Evolutionary conservation across 53 echinoderm and acorn worm species (phyloP).

Genomic region (Apostichopus leukothele): DNA sequence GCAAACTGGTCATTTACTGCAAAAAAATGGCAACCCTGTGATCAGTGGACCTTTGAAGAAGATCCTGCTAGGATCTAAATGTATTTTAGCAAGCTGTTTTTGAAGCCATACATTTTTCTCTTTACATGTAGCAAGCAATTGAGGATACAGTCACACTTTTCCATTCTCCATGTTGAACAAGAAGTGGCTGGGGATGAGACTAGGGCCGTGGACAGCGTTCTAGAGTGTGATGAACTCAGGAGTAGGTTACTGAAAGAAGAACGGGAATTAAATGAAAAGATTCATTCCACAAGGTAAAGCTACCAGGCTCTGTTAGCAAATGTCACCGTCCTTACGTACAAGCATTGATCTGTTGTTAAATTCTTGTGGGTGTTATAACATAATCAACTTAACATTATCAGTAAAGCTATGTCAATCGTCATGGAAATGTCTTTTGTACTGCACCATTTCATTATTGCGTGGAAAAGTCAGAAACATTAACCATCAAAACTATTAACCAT

Average conservation of each 20-base stretch:
- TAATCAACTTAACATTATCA: background rate
- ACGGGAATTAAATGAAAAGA: conserved; percentile 63
- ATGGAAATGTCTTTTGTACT: no score
- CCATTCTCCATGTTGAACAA: conserved; percentile 90
- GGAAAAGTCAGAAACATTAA: no score
- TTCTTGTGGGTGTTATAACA: background rate
- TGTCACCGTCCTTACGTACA: background rate
- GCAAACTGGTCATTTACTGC: no score
- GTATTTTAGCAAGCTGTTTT: background rate
- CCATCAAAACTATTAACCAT: no score
- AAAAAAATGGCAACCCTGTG: no score
- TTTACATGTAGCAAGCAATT: conserved; percentile 74
- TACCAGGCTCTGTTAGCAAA: background rate
- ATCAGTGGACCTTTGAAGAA: background rate
- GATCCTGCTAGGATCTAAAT: conserved; percentile 28
- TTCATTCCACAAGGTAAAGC: conserved; percentile 75
- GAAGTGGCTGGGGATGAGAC: conserved; percentile 89
- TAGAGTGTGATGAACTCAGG: conserved; percentile 81
- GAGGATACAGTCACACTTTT: conserved; percentile 85
- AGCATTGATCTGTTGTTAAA: background rate
- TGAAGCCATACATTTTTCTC: background rate
- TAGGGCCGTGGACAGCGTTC: conserved; percentile 79
- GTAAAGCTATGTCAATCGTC: no score
- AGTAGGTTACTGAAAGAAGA: conserved; percentile 71
- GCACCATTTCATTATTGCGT: no score